Percentiles rank a stretch among this genome's conserved stretches.
Evolutionary conservation across 2,888 invertebrate species (phyloP).

Genomic region (Phasia obesa): DNA sequence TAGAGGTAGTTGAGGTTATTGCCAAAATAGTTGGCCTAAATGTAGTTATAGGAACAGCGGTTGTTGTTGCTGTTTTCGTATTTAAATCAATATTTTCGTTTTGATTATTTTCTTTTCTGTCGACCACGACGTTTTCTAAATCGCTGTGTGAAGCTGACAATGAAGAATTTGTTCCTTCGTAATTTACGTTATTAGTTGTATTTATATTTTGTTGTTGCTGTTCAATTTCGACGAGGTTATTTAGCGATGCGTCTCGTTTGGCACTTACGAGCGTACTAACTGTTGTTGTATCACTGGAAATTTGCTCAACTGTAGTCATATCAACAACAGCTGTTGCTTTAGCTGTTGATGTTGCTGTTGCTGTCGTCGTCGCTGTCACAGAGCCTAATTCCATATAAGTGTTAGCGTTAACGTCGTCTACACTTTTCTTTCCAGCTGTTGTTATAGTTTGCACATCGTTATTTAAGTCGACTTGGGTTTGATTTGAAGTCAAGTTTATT

Average conservation of each 20-base stretch:
- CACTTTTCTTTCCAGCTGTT: constrained; percentile 31
- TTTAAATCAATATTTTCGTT: constrained; percentile 63
- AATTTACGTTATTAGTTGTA: constrained; percentile 56
- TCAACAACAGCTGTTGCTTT: constrained; percentile 52
- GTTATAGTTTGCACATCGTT: constrained; percentile 44
- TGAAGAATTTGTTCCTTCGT: constrained; percentile 37
- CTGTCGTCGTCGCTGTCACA: neutral
- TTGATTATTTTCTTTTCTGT: constrained; percentile 53
- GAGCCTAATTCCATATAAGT: neutral
- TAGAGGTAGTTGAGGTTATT: constrained; percentile 53
- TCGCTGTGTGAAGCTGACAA: constrained; percentile 43
- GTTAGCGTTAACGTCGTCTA: constrained; percentile 15
- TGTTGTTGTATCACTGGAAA: constrained; percentile 73
- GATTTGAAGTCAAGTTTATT: constrained; percentile 69
- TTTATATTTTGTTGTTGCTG: constrained; percentile 32
- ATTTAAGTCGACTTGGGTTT: constrained; percentile 30
- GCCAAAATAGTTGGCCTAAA: constrained; percentile 71
- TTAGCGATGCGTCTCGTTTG: constrained; percentile 73
- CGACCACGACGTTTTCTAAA: constrained; percentile 53
- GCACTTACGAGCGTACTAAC: constrained; percentile 77
- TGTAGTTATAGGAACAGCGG: constrained; percentile 70
- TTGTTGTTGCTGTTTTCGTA: constrained; percentile 63
- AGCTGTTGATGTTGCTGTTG: neutral
- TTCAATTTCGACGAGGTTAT: neutral
- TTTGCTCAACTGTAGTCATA: constrained; percentile 69